Evolutionary conservation across 2,888 invertebrate genomes (phyloP), one percentile per base, ranked within the genome.

Genomic region (Drosophila mettleri): DNA sequence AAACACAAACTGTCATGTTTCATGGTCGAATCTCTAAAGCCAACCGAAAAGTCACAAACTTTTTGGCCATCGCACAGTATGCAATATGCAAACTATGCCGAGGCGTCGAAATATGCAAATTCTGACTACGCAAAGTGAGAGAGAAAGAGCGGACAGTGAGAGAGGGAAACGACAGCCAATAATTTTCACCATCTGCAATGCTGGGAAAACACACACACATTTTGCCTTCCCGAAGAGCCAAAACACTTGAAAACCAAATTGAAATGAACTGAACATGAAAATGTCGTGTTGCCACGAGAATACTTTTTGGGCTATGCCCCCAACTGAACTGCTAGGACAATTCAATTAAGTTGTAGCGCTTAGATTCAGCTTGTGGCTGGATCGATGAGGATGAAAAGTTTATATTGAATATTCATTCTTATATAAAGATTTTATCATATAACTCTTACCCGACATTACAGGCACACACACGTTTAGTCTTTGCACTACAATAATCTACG

Each of bases 1-100:
- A 76, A 64, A 74, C 64, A 84, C 77, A 80, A 84, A 70, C 85
- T 81, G 80, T 84, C 85, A 84, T 79, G 77, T 76, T 75, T 69
- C 61, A 58, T 62, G 41, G 57, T 58, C 51, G 41, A 66, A 45
- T 45, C 43, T 27, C 55, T 51, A 41, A 66, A 64, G 29, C 20
- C 46, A 46, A 34, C 52, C 38, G 33, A 64, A 80, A 78, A 78
- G 84, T 80, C 81, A 78, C 62, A 80, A 80, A 80, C 66, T 84
- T 80, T 69, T 69, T 66, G 74, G 66, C 62, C 66, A 58, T 60
- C 66, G 61, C 68, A 71, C 59, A 68, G 64, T 51, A 63, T 67
- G 78, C 76, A 67, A 61, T 74, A 84, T 84, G 82, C 69, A 80
- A 80, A 80, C 53, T 54, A 64, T 52, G 60, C 41, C 70, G 66